Evolutionary conservation across 1,140 invertebrate genomes (phyloP).

Genomic region (Colletes latitarsis): DNA sequence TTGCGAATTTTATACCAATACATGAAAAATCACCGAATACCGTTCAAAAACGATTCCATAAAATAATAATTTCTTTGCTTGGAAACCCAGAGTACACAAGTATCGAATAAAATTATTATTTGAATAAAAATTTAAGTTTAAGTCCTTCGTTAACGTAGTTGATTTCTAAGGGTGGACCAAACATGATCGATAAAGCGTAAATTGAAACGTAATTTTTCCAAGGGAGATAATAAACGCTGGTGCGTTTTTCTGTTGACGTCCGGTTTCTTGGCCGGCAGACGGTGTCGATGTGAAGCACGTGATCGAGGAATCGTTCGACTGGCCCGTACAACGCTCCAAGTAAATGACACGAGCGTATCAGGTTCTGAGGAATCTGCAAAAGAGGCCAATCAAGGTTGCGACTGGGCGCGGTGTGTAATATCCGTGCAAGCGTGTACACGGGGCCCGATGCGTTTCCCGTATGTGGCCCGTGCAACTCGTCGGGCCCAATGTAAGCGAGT

Average conservation of each 20-base stretch:
- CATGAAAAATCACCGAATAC: too few species aligned
- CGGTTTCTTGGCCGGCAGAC: conserved; percentile 1
- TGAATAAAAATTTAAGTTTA: too few species aligned
- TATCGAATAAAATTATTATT: too few species aligned
- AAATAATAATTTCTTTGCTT: too few species aligned
- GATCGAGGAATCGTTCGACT: conserved; percentile 33
- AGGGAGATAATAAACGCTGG: neutral
- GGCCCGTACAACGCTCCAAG: neutral
- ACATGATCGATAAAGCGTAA: too few species aligned
- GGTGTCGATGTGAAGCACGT: conserved; percentile 19
- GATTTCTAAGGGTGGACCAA: too few species aligned
- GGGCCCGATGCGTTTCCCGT: conserved; percentile 1
- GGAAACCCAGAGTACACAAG: too few species aligned
- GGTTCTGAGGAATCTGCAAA: conserved; percentile 67
- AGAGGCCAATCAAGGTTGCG: conserved; percentile 69
- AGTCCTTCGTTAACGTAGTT: too few species aligned
- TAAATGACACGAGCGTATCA: conserved; percentile 58
- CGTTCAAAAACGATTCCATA: too few species aligned
- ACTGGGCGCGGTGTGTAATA: conserved; percentile 53
- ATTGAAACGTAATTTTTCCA: neutral
- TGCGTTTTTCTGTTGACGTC: neutral
- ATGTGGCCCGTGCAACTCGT: conserved; percentile 25
- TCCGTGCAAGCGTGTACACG: neutral
- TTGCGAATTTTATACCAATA: too few species aligned
- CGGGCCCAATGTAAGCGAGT: conserved; percentile 39